Conservation (phyloP, 2,888 invertebrate species). For the Encarsia formosa region DNA sequence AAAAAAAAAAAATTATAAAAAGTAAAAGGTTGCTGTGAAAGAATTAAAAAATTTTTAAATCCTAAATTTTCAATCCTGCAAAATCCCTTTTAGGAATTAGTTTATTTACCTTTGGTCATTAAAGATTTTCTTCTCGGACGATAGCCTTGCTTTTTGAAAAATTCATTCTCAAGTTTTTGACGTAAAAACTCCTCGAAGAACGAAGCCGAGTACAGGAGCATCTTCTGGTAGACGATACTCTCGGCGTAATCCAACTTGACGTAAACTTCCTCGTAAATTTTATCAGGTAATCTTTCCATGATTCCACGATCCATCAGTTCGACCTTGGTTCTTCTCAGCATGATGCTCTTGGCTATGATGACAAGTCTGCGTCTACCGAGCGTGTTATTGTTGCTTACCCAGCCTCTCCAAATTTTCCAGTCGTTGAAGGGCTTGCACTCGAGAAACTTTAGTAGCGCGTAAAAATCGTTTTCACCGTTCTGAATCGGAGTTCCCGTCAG, state of each 20-base stretch:
- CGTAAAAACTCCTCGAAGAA: constrained; percentile 14
- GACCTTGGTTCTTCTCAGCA: constrained; percentile 17
- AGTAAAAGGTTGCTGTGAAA: too few species aligned
- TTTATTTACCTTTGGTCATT: constrained; percentile 8
- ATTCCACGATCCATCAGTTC: constrained; percentile 9
- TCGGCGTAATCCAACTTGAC: constrained; percentile 12
- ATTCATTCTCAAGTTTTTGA: constrained; percentile 1
- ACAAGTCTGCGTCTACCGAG: constrained; percentile 3
- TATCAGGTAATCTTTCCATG: constrained; percentile 10
- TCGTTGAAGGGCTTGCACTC: constrained; percentile 17
- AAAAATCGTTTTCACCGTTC: constrained; percentile 16
- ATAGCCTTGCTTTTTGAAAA: background rate
- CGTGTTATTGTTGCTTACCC: background rate
- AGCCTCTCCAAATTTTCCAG: constrained; percentile 2
- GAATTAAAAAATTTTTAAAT: too few species aligned
- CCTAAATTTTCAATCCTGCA: too few species aligned
- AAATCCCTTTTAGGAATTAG: too few species aligned
- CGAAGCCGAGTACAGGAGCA: constrained; percentile 8
- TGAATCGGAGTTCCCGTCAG: constrained; percentile 22
- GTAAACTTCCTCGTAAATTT: background rate
- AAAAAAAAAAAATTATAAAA: too few species aligned
- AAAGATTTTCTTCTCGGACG: background rate
- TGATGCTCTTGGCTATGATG: constrained; percentile 10
- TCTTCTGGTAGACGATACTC: constrained; percentile 13
- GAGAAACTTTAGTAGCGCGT: constrained; percentile 15